Evolutionary conservation across 2,888 invertebrate species (phyloP).

Genomic region (Tetrapedia diversipes): DNA sequence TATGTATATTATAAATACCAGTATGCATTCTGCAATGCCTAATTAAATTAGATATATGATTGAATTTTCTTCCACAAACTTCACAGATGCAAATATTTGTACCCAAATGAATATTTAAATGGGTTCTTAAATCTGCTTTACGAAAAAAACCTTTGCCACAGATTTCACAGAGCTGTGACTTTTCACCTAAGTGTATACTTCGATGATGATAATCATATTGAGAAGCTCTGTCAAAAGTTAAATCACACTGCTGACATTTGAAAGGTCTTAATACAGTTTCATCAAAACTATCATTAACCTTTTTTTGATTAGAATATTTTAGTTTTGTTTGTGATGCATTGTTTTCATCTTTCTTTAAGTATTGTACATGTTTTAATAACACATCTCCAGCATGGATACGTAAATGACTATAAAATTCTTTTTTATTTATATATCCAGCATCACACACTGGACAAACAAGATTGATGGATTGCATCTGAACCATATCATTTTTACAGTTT

Average conservation of each 20-base stretch:
- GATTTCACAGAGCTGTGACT: slow-evolving; percentile 78
- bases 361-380: slow-evolving; percentile 68
- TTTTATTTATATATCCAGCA: slow-evolving; percentile 69
- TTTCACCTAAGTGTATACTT: slow-evolving; percentile 78
- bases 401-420: slow-evolving; percentile 76
- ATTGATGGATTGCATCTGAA: slow-evolving; percentile 27
- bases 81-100: slow-evolving; percentile 81
- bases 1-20: slow-evolving; percentile 67
- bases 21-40: slow-evolving; percentile 81
- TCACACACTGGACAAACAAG: slow-evolving; percentile 67
- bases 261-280: slow-evolving; percentile 71
- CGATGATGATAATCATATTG: slow-evolving; percentile 79
- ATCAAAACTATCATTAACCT: slow-evolving; percentile 59
- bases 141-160: slow-evolving; percentile 80
- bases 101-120: slow-evolving; percentile 82
- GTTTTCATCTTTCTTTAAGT: slow-evolving; percentile 44
- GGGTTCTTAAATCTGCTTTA: slow-evolving; percentile 80
- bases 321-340: neutral
- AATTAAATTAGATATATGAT: slow-evolving; percentile 82
- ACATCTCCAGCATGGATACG: slow-evolving; percentile 72
- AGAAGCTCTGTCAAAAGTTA: slow-evolving; percentile 78
- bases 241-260: slow-evolving; percentile 74
- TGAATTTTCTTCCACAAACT: slow-evolving; percentile 81
- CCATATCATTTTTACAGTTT: slow-evolving; percentile 1
- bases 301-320: slow-evolving; percentile 4